These are phyloP conservation scores for Aphelenchoides bicaudatus DNA, from an alignment of 2,888 invertebrate species.

Conservation along the genomic window DNA sequence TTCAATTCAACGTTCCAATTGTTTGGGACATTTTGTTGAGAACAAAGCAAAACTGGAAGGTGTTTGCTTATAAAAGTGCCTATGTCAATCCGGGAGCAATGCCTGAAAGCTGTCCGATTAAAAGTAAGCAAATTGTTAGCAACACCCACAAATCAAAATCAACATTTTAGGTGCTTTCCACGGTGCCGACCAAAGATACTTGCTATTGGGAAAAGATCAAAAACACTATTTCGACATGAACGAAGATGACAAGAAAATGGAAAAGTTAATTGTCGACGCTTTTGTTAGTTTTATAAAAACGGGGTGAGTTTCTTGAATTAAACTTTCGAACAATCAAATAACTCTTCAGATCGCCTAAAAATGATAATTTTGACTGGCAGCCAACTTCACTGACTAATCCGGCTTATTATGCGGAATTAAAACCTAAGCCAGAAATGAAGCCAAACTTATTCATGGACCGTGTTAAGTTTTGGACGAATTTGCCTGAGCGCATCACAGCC, in stretches of 20 bases:
- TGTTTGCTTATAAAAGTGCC: constrained; percentile 25
- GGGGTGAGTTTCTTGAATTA: constrained; percentile 23
- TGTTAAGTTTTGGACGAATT: constrained; percentile 22
- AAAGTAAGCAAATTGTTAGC: constrained; percentile 16
- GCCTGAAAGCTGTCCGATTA: constrained; percentile 26
- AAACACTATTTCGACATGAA: constrained; percentile 1
- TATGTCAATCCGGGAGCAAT: constrained; percentile 26
- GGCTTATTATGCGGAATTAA: neutral
- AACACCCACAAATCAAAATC: neutral
- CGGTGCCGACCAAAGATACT: constrained; percentile 19
- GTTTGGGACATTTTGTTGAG: constrained; percentile 28
- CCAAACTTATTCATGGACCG: neutral
- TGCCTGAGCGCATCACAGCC: too few relatives aligned
- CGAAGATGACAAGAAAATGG: constrained; percentile 21
- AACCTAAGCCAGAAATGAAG: neutral
- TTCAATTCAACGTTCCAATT: constrained; percentile 29
- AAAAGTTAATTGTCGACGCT: constrained; percentile 19
- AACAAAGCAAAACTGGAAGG: constrained; percentile 19
- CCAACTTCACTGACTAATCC: neutral
- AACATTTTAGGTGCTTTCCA: constrained; percentile 20
- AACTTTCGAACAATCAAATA: constrained; percentile 7
- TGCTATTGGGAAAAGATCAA: constrained; percentile 11
- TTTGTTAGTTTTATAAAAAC: constrained; percentile 23
- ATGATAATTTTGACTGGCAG: neutral
- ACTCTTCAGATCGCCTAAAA: constrained; percentile 8